A percentile compares a stretch with the other conserved stretches of the same genome.
phyloP scores from a whole-genome alignment of 2,797 vertebrate genomes.

The Mastacembelus armatus region DNA sequence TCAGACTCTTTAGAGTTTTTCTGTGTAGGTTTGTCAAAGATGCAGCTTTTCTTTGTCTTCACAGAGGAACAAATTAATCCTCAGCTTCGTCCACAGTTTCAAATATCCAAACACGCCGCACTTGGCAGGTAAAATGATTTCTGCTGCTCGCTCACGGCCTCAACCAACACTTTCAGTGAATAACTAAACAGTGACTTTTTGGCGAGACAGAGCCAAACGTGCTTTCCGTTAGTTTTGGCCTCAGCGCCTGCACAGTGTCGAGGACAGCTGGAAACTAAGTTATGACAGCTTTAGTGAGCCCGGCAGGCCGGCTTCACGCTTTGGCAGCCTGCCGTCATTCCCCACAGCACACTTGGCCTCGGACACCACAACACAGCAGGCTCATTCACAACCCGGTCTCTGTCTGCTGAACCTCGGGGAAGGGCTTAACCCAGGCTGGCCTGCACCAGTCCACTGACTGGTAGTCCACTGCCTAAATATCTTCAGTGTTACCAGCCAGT shows the following conservation, averaged over 20 bases:
- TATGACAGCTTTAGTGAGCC: constrained; percentile 58
- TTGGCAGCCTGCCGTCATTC: constrained; percentile 26
- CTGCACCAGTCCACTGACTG: too few relatives aligned
- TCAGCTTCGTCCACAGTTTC: constrained; percentile 1
- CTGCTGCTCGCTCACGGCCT: background rate
- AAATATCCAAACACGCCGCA: background rate
- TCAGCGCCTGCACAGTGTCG: constrained; percentile 47
- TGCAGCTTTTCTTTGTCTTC: too few relatives aligned
- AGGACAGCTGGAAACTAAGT: constrained; percentile 26
- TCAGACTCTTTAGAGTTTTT: too few relatives aligned
- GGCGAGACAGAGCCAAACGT: constrained; percentile 22
- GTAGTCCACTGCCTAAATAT: too few relatives aligned
- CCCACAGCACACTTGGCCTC: constrained; percentile 22
- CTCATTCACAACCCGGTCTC: constrained; percentile 48
- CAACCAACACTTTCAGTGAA: constrained; percentile 16
- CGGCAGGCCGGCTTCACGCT: constrained; percentile 14
- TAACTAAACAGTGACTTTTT: constrained; percentile 24
- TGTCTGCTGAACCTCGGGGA: constrained; percentile 12
- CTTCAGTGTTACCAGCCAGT: too few relatives aligned
- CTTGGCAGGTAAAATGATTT: background rate
- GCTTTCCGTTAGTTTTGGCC: constrained; percentile 49
- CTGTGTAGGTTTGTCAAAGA: too few relatives aligned
- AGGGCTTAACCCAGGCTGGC: background rate
- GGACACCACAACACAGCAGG: constrained; percentile 39
- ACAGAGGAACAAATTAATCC: constrained; percentile 5